These are phyloP conservation scores for Stictonetta naevosa DNA, from an alignment of 2,113 vertebrate genomes.

Conservation along the genomic window DNA sequence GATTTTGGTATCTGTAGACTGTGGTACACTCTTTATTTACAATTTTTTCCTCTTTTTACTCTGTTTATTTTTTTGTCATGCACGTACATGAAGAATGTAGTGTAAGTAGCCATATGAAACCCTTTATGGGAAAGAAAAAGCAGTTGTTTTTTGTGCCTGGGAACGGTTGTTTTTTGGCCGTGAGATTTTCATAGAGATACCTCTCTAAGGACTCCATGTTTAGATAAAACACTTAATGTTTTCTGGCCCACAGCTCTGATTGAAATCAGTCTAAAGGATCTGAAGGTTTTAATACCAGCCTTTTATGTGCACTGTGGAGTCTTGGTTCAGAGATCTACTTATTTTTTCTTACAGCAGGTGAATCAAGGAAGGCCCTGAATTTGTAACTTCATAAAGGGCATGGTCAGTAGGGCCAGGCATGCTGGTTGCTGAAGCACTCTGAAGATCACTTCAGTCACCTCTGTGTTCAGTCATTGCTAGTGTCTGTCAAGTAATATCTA, in stretches of 20 bases:
- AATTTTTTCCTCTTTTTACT: background rate
- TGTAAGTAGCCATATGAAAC: background rate
- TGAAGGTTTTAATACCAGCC: background rate
- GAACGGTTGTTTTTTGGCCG: background rate
- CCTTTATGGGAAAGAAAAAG: background rate
- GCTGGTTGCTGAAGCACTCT: background rate
- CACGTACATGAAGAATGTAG: background rate
- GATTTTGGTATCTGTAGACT: background rate
- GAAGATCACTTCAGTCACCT: background rate
- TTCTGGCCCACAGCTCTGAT: background rate
- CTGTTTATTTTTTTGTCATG: background rate
- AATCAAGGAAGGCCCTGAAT: background rate
- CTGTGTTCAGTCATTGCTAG: background rate
- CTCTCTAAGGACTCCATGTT: background rate
- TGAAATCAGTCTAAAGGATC: background rate
- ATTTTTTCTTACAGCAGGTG: background rate
- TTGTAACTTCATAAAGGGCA: background rate
- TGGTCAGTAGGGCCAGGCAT: background rate
- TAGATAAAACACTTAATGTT: background rate
- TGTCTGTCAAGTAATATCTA: background rate
- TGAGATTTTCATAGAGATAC: background rate
- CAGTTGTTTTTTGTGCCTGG: background rate
- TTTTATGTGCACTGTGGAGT: background rate
- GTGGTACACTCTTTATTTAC: background rate
- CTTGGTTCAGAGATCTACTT: background rate